Evolutionary conservation across 2,888 invertebrate genomes (phyloP).

Genomic region (Stratiomys singularior): DNA sequence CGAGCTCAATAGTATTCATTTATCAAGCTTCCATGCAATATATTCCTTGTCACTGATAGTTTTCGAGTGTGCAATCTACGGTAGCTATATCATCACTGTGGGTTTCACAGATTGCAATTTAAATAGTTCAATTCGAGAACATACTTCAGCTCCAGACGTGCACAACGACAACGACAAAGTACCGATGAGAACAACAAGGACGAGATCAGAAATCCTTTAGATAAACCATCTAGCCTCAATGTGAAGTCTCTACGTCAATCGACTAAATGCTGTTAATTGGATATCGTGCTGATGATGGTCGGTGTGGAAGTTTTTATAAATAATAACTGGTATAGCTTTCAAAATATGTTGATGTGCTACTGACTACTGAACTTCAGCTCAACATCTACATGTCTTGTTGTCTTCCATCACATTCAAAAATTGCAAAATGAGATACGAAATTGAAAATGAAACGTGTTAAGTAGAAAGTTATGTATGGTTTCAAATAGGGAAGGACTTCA

Average conservation of each 20-base stretch:
- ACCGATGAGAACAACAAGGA: not conserved
- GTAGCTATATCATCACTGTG: not conserved
- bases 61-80: constrained; percentile 8
- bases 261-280: not conserved
- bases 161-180: not conserved
- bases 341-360: too few species aligned
- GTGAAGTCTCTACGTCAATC: not conserved
- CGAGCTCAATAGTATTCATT: not conserved
- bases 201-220: not conserved
- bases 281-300: not conserved
- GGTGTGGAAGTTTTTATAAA: not conserved
- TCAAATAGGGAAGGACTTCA: too few species aligned
- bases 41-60: not conserved
- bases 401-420: too few species aligned
- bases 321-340: not conserved
- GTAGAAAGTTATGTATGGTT: too few species aligned
- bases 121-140: not conserved
- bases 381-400: too few species aligned
- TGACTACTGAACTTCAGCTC: too few species aligned
- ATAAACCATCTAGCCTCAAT: not conserved
- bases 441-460: too few species aligned
- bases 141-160: not conserved
- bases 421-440: too few species aligned
- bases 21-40: not conserved
- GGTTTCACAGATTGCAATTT: not conserved